Conservation (phyloP, 2,888 invertebrate species). For the Drosophila pseudotalamancana region DNA sequence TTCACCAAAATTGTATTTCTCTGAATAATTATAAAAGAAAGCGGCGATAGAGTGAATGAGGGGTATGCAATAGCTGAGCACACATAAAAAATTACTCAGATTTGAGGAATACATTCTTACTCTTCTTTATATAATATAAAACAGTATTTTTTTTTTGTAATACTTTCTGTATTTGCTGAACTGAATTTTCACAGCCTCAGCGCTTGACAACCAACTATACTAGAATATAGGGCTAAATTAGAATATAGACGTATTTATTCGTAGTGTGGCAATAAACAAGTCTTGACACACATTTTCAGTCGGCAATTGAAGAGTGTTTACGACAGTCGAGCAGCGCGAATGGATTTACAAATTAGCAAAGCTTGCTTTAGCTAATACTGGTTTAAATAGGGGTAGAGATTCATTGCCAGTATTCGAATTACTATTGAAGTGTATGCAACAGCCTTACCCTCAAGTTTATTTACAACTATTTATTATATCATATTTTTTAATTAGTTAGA, state of each 20-base stretch:
- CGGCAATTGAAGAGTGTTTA: background rate
- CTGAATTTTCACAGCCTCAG: conserved; percentile 9
- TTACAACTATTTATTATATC: background rate
- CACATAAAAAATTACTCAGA: too few species aligned
- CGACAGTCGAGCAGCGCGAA: background rate
- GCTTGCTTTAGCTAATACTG: background rate
- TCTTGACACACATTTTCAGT: conserved; percentile 10
- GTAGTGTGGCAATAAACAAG: conserved; percentile 18
- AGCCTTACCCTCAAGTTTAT: too few species aligned
- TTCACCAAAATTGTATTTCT: conserved; percentile 8
- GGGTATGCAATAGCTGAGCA: background rate
- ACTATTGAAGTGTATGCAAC: too few species aligned
- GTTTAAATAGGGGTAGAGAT: background rate
- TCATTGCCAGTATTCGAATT: background rate
- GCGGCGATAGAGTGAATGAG: background rate
- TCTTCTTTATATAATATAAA: too few species aligned
- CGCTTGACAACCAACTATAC: conserved; percentile 28
- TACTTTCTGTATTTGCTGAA: too few species aligned
- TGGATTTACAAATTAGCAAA: background rate
- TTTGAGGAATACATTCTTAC: too few species aligned
- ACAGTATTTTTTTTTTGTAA: too few species aligned
- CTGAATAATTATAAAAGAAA: background rate
- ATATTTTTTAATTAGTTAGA: too few species aligned
- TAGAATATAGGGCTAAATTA: conserved; percentile 25
- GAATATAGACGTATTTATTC: conserved; percentile 10